Evolutionary conservation across 2,888 invertebrate species (phyloP), one percentile per base, ranked within the genome.

Genomic region (Orchesella flavescens): DNA sequence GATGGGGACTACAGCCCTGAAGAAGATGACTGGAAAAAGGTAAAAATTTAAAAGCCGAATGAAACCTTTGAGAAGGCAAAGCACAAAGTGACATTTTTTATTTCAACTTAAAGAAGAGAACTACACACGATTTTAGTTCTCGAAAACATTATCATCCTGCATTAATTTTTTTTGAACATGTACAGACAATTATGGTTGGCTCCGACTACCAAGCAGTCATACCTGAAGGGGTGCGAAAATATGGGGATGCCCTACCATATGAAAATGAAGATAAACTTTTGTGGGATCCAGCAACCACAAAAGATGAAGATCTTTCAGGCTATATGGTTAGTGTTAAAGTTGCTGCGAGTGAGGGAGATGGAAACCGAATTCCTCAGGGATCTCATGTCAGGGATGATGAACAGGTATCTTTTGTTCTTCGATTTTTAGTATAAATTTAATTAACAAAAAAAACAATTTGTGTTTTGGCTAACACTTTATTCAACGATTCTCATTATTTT

Each of bases 191-290:
- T 86, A 97, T 97, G 95, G 97, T 98, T 34, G 98, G 98, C 19
- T 94, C 94, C 86, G 96, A 96, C 89, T 98, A 95, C 90, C 98
- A 98, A 91, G 98, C 98, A 2, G 93, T 93, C 77, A 96, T 98
- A 89, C 98, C 98, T 0, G 96, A 96, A 90, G 97, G 97, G 0
- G 92, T 98, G 19, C 95, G 95, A 89, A 94, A 94, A 89, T 98
- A 98, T 90, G 98, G 96, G 89, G 97, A 97, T 91, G 95, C 95
- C n/a, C 91, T 96, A 85, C 96, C 97, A 0, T 97, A 97, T 90
- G 97, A 97, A 91, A 97, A 97, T 91, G 97, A 97, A 90, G 98
- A 98, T 89, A 96, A 97, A 91, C 92, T 97, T 74, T 91, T 98
- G 12, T 98, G 98, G 98, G 96, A 97, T 90, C 97, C 98, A 0